These are phyloP conservation scores for Pammene aurita DNA, from an alignment of 2,888 invertebrate genomes.

Conservation along the genomic window DNA sequence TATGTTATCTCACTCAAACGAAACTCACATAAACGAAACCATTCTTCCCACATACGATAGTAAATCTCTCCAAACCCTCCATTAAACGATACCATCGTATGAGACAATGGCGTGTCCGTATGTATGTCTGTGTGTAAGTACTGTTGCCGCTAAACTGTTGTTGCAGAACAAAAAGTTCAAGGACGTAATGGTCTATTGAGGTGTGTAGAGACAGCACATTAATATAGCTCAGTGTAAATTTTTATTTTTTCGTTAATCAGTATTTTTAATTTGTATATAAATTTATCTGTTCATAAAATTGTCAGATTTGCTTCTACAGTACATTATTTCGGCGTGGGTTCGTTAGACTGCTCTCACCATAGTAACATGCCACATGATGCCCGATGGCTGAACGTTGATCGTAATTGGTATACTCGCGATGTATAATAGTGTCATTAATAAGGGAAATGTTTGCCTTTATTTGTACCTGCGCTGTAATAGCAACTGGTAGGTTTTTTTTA, in stretches of 20 bases:
- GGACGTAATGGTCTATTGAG: constrained; percentile 26
- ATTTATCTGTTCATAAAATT: too few species aligned
- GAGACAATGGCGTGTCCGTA: constrained; percentile 36
- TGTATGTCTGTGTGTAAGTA: constrained; percentile 37
- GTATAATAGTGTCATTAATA: too few species aligned
- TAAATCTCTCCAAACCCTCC: constrained; percentile 24
- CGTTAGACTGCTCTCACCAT: too few species aligned
- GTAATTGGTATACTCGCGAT: too few species aligned
- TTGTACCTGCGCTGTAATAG: too few species aligned
- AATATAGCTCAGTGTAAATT: background rate
- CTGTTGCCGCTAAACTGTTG: constrained; percentile 34
- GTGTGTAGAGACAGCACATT: constrained; percentile 25
- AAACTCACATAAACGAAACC: constrained; percentile 16
- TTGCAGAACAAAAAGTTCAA: constrained; percentile 41
- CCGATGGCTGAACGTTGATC: too few species aligned
- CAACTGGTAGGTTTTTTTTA: too few species aligned
- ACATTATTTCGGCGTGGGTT: too few species aligned
- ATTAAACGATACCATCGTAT: constrained; percentile 31
- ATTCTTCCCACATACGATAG: constrained; percentile 28
- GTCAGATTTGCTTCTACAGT: too few species aligned
- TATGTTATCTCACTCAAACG: too few species aligned
- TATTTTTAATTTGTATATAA: background rate
- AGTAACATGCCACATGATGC: too few species aligned
- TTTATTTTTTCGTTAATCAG: background rate
- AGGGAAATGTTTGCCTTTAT: too few species aligned